Evolutionary conservation across 2,797 vertebrate species (phyloP).

Genomic region (Cuniculus paca): DNA sequence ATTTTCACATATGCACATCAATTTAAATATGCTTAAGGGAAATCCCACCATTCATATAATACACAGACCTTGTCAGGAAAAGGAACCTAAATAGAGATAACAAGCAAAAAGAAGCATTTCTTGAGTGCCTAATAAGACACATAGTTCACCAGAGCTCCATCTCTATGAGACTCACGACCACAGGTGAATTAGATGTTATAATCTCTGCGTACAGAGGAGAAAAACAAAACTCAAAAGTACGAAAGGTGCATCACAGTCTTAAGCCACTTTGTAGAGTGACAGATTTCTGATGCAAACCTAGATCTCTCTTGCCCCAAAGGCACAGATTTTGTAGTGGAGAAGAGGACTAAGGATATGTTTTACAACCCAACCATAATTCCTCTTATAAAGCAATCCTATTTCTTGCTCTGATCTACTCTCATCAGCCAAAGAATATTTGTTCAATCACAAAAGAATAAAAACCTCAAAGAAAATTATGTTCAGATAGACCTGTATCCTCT

Average conservation of each 20-base stretch:
- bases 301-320: neutral
- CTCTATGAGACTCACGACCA: neutral
- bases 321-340: neutral
- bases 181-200: neutral
- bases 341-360: neutral
- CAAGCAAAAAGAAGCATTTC: neutral
- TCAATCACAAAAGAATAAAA: constrained; percentile 45
- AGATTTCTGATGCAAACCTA: neutral
- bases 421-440: neutral
- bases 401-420: neutral
- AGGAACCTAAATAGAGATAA: neutral
- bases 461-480: neutral
- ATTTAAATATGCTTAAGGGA: neutral
- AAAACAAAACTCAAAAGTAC: neutral
- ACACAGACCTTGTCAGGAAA: neutral
- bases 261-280: neutral
- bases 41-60: neutral
- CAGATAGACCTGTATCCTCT: neutral
- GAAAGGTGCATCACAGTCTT: neutral
- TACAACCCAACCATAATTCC: neutral
- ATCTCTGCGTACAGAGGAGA: neutral
- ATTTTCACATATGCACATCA: neutral
- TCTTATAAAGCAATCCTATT: neutral
- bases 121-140: neutral
- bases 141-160: neutral